Evolutionary conservation across 2,797 vertebrate genomes (phyloP).

Genomic region (Anabacerthia variegaticeps): DNA sequence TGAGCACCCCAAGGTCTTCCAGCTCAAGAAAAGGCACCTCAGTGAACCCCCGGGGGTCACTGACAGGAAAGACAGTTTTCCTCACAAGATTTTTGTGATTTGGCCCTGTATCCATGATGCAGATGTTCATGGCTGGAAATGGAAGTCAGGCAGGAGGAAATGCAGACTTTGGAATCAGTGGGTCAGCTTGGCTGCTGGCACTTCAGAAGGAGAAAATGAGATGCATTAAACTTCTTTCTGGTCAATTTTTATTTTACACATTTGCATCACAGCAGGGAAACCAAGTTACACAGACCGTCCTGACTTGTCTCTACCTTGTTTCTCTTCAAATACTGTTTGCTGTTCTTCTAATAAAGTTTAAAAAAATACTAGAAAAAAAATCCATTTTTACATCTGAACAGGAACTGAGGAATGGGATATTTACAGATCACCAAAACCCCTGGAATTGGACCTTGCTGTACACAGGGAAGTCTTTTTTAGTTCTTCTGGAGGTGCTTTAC

Average conservation of each 20-base stretch:
- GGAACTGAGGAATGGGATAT: not conserved
- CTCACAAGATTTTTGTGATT: not conserved
- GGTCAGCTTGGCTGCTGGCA: not conserved
- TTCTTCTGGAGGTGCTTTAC: slow-evolving; percentile 5
- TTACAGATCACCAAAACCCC: slow-evolving; percentile 16
- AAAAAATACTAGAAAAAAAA: slow-evolving; percentile 41
- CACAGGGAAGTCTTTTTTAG: not conserved
- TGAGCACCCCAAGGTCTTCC: not conserved
- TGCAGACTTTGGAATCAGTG: not conserved
- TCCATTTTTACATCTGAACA: not conserved
- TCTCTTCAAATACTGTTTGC: not conserved
- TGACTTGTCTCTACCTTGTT: not conserved
- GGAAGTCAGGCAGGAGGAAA: not conserved
- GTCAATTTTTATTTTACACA: slow-evolving; percentile 71
- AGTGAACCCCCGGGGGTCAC: not conserved
- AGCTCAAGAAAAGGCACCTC: not conserved
- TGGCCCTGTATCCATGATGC: not conserved
- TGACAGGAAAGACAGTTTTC: not conserved
- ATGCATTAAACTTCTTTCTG: not conserved
- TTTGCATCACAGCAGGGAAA: slow-evolving; percentile 58
- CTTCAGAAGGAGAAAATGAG: slow-evolving; percentile 3
- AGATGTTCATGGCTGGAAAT: not conserved
- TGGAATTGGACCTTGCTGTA: not conserved
- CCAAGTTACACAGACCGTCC: slow-evolving; percentile 26
- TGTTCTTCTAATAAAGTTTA: slow-evolving; percentile 24